Evolutionary conservation across 2,888 invertebrate genomes (phyloP).

Genomic region (Venusia cambrica): DNA sequence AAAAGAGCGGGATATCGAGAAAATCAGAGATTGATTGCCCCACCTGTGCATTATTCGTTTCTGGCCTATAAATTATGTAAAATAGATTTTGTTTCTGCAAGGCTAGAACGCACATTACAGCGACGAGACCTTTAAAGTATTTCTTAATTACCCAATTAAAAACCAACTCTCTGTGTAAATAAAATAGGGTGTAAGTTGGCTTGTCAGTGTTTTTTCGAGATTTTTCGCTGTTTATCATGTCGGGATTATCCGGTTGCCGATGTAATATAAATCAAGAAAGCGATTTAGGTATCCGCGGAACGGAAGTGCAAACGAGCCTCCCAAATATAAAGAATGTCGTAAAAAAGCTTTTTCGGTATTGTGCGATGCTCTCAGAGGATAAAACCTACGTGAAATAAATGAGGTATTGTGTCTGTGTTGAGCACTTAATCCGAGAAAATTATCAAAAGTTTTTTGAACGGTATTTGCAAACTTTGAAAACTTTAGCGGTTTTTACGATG

Average conservation of each 20-base stretch:
- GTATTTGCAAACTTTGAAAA: no score
- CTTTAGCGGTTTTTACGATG: no score
- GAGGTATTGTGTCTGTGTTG: neutral
- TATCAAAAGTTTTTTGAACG: no score
- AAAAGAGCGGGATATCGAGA: constrained; percentile 34
- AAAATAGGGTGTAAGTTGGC: constrained; percentile 15
- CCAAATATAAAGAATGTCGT: constrained; percentile 17
- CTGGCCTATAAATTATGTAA: constrained; percentile 28
- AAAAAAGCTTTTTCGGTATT: constrained; percentile 13
- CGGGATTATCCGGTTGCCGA: constrained; percentile 29
- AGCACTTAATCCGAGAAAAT: no score
- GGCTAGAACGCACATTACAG: constrained; percentile 14
- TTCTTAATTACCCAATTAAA: constrained; percentile 3
- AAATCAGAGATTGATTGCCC: constrained; percentile 52
- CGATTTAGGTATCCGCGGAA: constrained; percentile 26
- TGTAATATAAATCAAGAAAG: constrained; percentile 32
- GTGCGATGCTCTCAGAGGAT: constrained; percentile 14
- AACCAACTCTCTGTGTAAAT: constrained; percentile 4
- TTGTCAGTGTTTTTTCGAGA: constrained; percentile 8
- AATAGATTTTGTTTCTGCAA: constrained; percentile 14
- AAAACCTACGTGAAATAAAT: constrained; percentile 2
- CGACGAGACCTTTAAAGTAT: constrained; percentile 5
- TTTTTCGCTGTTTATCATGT: constrained; percentile 29
- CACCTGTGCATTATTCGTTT: constrained; percentile 47
- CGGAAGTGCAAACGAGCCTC: constrained; percentile 18